Conservation (phyloP, 2,888 invertebrate genomes). For the Heliconius ethilla region DNA sequence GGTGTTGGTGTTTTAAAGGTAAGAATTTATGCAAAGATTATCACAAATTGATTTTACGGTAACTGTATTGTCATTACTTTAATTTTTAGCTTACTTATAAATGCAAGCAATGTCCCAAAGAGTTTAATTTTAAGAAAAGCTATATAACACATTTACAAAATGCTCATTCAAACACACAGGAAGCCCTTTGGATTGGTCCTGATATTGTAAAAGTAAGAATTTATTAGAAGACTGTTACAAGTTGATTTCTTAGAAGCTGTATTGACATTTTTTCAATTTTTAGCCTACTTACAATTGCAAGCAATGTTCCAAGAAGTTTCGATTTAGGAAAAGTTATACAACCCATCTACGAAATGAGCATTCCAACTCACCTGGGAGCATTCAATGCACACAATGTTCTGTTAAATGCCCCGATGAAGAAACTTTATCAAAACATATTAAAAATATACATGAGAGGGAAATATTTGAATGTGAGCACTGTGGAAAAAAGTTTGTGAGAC, state of each 20-base stretch:
- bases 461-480: conserved; percentile 85
- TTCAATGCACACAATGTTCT: conserved; percentile 85
- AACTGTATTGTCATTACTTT: conserved; percentile 1
- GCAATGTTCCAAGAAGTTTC: conserved; percentile 88
- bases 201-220: conserved; percentile 28
- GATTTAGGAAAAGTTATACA: conserved; percentile 84
- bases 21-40: not conserved
- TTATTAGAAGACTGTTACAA: not conserved
- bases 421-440: conserved; percentile 85
- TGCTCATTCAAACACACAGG: conserved; percentile 85
- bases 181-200: conserved; percentile 50
- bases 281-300: conserved; percentile 64
- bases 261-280: conserved; percentile 37
- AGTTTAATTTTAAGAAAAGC: conserved; percentile 86
- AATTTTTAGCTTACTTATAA: conserved; percentile 51
- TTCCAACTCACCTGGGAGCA: conserved; percentile 81
- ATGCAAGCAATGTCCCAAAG: conserved; percentile 85
- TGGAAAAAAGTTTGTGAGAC: conserved; percentile 87
- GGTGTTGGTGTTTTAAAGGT: conserved; percentile 29
- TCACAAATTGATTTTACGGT: not conserved
- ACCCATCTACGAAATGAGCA: conserved; percentile 87
- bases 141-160: conserved; percentile 85
- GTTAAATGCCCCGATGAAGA: conserved; percentile 84
- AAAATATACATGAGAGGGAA: conserved; percentile 80
- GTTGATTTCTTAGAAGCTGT: not conserved